Percentiles rank a stretch among this genome's conserved stretches.
Conservation (phyloP, 2,113 vertebrate species). For the Vidua chalybeata region DNA sequence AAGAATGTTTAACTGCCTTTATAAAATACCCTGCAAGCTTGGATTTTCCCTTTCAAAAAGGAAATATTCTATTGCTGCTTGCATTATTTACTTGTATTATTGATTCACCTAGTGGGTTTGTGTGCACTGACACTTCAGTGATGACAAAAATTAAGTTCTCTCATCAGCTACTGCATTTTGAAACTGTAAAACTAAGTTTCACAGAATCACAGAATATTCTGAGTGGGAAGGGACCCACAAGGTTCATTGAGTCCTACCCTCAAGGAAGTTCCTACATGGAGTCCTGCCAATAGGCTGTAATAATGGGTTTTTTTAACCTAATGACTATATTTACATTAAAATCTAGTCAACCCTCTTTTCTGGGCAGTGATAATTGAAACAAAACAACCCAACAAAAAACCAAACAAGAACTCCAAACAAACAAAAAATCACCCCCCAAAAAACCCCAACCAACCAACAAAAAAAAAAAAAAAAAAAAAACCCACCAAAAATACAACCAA, state of each 20-base stretch:
- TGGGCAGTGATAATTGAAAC: not conserved
- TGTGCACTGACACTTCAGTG: not conserved
- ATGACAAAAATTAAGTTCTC: not conserved
- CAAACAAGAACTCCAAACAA: not conserved
- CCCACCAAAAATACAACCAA: too few relatives aligned
- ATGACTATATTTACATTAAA: not conserved
- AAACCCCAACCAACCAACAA: not conserved
- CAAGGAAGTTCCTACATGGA: not conserved
- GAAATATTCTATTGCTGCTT: not conserved
- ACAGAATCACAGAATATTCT: not conserved
- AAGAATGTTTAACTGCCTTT: not conserved
- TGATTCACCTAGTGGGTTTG: not conserved
- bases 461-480: too few relatives aligned
- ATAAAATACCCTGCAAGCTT: not conserved
- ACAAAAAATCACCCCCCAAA: not conserved
- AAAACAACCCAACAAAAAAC: not conserved
- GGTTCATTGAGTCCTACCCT: not conserved
- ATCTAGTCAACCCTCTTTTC: not conserved
- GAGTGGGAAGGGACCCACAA: not conserved
- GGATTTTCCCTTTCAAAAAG: not conserved
- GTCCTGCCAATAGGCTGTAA: not conserved
- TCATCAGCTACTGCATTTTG: not conserved
- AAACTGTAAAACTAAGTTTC: not conserved
- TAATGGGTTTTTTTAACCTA: not conserved
- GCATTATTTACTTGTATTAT: not conserved